Conservation (phyloP, 2,797 vertebrate species). For the Hoplostethus mediterraneus region DNA sequence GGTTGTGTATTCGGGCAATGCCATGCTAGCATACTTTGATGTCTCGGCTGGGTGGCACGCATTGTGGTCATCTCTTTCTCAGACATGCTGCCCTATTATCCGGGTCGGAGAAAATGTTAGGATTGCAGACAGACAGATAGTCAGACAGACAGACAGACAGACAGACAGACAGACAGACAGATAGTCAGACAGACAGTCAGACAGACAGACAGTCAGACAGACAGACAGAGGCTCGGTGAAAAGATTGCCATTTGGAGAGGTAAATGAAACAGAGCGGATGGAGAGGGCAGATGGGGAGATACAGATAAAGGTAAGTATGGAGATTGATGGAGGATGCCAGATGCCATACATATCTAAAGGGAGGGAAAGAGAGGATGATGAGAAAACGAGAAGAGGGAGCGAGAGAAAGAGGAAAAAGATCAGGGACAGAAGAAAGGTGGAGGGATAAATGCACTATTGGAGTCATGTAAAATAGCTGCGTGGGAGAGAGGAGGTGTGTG, state of each 20-base stretch:
- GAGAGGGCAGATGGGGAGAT: conserved; percentile 33
- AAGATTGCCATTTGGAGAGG: conserved; percentile 64
- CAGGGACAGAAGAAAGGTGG: conserved; percentile 61
- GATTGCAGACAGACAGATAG: conserved; percentile 2
- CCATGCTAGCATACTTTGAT: conserved; percentile 30
- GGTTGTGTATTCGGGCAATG: conserved; percentile 27
- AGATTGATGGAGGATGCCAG: conserved; percentile 55
- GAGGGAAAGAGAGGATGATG: conserved; percentile 11
- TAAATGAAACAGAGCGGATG: conserved; percentile 61
- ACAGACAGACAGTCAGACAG: conserved; percentile 39
- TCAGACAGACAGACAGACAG: conserved; percentile 28
- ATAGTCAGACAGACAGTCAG: conserved; percentile 1
- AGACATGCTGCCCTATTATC: conserved; percentile 1
- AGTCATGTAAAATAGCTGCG: conserved; percentile 84
- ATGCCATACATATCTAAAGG: conserved; percentile 33
- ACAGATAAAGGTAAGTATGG: conserved; percentile 54
- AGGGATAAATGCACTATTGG: conserved; percentile 80
- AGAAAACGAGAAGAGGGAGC: conserved; percentile 35
- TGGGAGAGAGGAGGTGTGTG: conserved; percentile 72
- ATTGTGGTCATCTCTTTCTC: conserved; percentile 36
- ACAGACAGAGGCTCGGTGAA: conserved; percentile 31
- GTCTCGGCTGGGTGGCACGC: conserved; percentile 28
- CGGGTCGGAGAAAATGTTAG: conserved; percentile 60
- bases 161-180: conserved; percentile 24
- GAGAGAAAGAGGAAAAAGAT: conserved; percentile 42